Conservation (phyloP, 2,113 vertebrate genomes). For the Hypanus sabinus region DNA sequence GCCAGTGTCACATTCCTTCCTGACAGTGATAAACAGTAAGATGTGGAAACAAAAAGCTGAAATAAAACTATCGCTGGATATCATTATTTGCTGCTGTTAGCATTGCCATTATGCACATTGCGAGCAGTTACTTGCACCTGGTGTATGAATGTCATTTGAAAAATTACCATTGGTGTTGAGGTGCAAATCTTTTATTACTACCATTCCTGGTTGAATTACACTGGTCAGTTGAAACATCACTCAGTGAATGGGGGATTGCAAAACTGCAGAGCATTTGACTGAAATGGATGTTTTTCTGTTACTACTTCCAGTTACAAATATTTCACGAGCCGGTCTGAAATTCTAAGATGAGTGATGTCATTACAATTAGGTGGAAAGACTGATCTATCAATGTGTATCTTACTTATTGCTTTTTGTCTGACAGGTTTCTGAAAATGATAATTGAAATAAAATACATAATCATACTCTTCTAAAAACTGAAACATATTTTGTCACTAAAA, state of each 20-base stretch:
- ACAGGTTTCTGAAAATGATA: background rate
- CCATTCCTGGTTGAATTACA: background rate
- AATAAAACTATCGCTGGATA: background rate
- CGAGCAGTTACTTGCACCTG: background rate
- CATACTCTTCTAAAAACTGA: conserved; percentile 75
- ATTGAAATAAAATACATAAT: background rate
- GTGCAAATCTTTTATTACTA: background rate
- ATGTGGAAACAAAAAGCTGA: conserved; percentile 11
- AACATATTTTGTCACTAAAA: conserved; percentile 81
- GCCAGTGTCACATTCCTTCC: too few species aligned
- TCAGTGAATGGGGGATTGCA: background rate
- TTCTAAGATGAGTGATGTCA: background rate
- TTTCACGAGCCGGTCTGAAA: background rate
- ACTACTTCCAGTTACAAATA: background rate
- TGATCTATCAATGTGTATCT: background rate
- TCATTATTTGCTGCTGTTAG: background rate
- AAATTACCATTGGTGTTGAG: background rate
- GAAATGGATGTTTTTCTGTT: background rate
- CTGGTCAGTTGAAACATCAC: background rate
- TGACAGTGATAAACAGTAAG: background rate
- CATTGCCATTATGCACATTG: background rate
- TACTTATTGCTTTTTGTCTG: background rate
- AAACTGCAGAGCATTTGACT: background rate
- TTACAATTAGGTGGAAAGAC: background rate
- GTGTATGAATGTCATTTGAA: background rate